Conservation (phyloP, 2,797 vertebrate species). For the Lepus oiostolus region DNA sequence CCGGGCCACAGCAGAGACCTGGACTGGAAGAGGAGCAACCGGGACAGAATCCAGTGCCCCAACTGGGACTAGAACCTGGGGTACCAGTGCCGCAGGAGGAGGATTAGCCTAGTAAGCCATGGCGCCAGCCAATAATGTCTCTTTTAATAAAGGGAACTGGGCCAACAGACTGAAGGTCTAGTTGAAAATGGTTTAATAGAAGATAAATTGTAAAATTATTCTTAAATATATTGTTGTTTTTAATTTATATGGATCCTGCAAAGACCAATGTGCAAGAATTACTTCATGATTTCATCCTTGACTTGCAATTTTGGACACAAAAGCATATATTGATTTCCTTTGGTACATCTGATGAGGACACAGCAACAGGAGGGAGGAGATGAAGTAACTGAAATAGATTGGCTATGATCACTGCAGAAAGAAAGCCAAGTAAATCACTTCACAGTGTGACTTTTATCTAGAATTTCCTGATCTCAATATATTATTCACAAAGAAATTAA, state of each 20-base stretch:
- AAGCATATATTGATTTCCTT: background rate
- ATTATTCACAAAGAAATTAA: background rate
- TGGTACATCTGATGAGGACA: background rate
- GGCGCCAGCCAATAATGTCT: background rate
- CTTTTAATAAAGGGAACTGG: background rate
- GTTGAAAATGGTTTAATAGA: background rate
- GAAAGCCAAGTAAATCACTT: background rate
- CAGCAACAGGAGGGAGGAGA: background rate
- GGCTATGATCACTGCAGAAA: background rate
- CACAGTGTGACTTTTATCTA: background rate
- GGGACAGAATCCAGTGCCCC: too few relatives aligned
- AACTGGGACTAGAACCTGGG: too few relatives aligned
- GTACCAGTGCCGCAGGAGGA: too few relatives aligned
- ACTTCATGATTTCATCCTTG: background rate
- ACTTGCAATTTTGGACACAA: background rate
- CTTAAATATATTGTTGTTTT: background rate
- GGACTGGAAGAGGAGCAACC: too few relatives aligned
- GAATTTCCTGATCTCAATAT: conserved; percentile 27
- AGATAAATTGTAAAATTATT: background rate
- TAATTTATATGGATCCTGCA: background rate
- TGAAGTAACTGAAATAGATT: background rate
- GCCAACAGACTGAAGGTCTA: background rate
- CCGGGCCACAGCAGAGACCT: too few relatives aligned
- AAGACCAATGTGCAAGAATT: background rate
- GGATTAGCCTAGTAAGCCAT: too few relatives aligned